These are phyloP conservation scores for Forficula auricularia DNA, from an alignment of 1,140 invertebrate species.

Conservation along the genomic window DNA sequence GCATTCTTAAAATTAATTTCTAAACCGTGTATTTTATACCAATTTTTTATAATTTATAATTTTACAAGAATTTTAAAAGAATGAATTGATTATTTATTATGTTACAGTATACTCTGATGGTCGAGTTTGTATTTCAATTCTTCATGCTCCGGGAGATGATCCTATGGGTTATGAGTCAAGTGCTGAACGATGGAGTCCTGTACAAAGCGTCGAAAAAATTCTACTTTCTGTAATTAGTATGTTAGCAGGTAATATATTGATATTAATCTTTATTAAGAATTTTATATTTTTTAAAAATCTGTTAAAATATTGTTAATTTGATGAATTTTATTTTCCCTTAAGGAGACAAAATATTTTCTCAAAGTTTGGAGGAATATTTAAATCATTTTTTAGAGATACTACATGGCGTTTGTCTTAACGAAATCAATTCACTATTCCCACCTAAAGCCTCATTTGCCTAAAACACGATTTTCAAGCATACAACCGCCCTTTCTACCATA, in stretches of 20 bases:
- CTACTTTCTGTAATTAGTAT: constrained; percentile 95
- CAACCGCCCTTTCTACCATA: too few species aligned
- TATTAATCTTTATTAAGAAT: background rate
- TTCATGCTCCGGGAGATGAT: constrained; percentile 99
- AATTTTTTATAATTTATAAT: too few species aligned
- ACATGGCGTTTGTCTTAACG: too few species aligned
- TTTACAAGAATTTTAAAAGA: too few species aligned
- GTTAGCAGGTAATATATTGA: constrained; percentile 57
- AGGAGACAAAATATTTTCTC: background rate
- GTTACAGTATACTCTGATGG: constrained; percentile 94
- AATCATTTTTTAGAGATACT: background rate
- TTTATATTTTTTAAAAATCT: background rate
- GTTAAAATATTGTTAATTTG: background rate
- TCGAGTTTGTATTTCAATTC: constrained; percentile 94
- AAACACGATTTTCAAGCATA: too few species aligned
- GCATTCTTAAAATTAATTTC: too few species aligned
- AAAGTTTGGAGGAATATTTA: background rate
- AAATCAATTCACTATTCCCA: too few species aligned
- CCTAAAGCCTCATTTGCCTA: too few species aligned
- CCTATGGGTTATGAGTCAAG: constrained; percentile 98
- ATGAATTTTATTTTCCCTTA: background rate
- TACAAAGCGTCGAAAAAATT: constrained; percentile 99
- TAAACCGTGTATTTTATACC: too few species aligned
- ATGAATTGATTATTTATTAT: too few species aligned
- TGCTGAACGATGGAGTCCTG: constrained; percentile 93